Evolutionary conservation across 1,140 invertebrate genomes (phyloP).

Genomic region (Hylyphantes graminicola): DNA sequence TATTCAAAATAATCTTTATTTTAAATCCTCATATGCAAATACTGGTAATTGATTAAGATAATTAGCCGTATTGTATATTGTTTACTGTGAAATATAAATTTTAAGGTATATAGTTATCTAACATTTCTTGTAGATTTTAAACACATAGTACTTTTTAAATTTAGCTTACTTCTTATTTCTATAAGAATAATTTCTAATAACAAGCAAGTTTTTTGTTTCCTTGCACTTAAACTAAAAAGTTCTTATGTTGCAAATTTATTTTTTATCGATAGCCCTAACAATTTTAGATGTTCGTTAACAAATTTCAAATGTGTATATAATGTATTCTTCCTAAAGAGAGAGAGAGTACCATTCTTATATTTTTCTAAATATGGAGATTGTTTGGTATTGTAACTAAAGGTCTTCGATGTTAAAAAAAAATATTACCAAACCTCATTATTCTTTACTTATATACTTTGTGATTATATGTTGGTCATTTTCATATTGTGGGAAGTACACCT

Average conservation of each 20-base stretch:
- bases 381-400: constrained; percentile 44
- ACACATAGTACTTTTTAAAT: too few species aligned
- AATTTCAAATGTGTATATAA: constrained; percentile 44
- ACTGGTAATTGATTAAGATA: too few species aligned
- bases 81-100: too few species aligned
- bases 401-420: background rate
- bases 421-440: too few species aligned
- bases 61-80: too few species aligned
- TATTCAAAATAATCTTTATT: too few species aligned
- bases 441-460: too few species aligned
- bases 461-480: too few species aligned
- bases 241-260: constrained; percentile 40
- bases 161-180: background rate
- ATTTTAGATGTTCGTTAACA: constrained; percentile 48
- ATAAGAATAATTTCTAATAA: constrained; percentile 4
- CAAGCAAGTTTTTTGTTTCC: constrained; percentile 32
- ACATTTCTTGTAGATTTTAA: too few species aligned
- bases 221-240: constrained; percentile 12
- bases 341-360: constrained; percentile 53
- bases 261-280: constrained; percentile 30
- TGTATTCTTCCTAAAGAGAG: constrained; percentile 38
- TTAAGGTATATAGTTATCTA: too few species aligned
- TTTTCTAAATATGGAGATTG: constrained; percentile 52
- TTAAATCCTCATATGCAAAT: too few species aligned
- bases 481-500: too few species aligned